Base-by-base conservation (phyloP, 2,888 invertebrate species). In the Epinotia nisella region DNA sequence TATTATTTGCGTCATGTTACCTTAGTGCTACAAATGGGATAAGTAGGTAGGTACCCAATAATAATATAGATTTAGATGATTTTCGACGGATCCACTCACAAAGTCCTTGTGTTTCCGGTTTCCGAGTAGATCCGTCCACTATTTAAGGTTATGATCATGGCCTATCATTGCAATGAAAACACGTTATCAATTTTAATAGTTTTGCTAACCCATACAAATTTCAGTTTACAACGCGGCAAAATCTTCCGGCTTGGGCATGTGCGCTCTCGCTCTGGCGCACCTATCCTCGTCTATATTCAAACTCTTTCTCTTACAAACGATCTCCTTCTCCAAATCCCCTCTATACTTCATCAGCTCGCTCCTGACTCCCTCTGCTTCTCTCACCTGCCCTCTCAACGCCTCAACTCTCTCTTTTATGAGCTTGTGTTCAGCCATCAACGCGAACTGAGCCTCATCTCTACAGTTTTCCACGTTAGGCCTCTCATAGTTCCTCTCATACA, bases 401-500 rank as follows among this genome's bases (percentile, higher is more conserved):
- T 85, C 87, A 0, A 77, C 76, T 0, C 87, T 85, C 75, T 93
- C 94, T 59, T 91, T 94, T 91, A 80, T 94, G 88, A 79, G 96
- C 83, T 96, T 96, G 0, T 96, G 95, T 90, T 97, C 97, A 60
- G 95, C 95, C 75, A 97, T 94, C 60, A 97, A 87, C 7, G 95
- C 96, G 82, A 95, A 96, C 85, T 98, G 98, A 0, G 97, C 95
- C 24, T 94, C 94, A 87, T 98, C 98, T 67, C 97, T 94, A 82
- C 98, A 98, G 82, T 96, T 96, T 85, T 98, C 98, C 0, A 97
- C 97, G 72, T 96, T 95, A 0, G 96, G 96, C 10, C 98, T 94
- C 68, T 91, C 91, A 66, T 94, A 93, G 71, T 95, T 94, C 74
- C 98, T 94, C 80, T 95, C 95, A 80, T 96, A 95, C 74, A 98